Evolutionary conservation across 2,797 vertebrate species (phyloP).

Genomic region (Eremophila alpestris): DNA sequence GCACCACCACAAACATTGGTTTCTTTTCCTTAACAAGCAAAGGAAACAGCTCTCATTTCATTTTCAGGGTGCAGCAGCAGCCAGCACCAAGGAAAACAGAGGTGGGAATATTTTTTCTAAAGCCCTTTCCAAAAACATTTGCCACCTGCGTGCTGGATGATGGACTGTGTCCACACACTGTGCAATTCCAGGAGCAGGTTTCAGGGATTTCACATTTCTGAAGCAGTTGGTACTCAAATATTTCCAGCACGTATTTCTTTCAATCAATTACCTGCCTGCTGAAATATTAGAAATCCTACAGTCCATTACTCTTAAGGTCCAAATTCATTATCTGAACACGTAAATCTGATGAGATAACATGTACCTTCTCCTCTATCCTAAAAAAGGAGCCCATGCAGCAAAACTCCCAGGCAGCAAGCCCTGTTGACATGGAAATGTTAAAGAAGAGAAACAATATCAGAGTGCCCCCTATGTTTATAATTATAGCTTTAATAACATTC

Average conservation of each 20-base stretch:
- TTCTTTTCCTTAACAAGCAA: slow-evolving; percentile 25
- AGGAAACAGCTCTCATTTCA: not conserved
- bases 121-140: slow-evolving; percentile 11
- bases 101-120: slow-evolving; percentile 15
- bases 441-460: not conserved
- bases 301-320: not conserved
- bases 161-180: not conserved
- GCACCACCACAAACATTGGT: not conserved
- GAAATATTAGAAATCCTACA: not conserved
- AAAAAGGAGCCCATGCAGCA: not conserved
- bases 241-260: not conserved
- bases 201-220: not conserved
- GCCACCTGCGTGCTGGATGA: not conserved
- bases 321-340: not conserved
- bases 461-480: not conserved
- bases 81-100: slow-evolving; percentile 34
- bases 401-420: not conserved
- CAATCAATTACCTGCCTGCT: not conserved
- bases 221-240: not conserved
- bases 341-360: not conserved
- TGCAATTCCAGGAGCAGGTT: not conserved
- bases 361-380: not conserved
- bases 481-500: slow-evolving; percentile 39
- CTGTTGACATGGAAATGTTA: not conserved
- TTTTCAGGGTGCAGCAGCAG: slow-evolving; percentile 2